Evolutionary conservation across 2,888 invertebrate genomes (phyloP).

Genomic region (Drosophila koepferae): DNA sequence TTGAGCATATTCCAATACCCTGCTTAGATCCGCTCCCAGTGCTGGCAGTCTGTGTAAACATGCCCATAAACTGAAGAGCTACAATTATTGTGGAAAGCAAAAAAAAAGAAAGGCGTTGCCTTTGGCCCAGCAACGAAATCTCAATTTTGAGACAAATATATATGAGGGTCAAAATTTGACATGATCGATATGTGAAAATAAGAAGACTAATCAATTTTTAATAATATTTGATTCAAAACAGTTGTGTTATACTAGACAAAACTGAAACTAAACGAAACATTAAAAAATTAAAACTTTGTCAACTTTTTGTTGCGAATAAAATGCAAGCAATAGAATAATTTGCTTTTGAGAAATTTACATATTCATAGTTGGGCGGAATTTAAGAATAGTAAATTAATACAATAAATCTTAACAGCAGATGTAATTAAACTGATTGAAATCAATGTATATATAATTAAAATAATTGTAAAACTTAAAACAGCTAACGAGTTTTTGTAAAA

Average conservation of each 20-base stretch:
- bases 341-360: too few relatives aligned
- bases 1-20: constrained; percentile 28
- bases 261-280: background rate
- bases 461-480: background rate
- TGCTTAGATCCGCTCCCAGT: background rate
- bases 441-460: too few relatives aligned
- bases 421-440: too few relatives aligned
- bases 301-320: too few relatives aligned
- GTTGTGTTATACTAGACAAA: background rate
- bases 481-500: background rate
- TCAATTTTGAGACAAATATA: constrained; percentile 36
- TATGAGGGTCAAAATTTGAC: constrained; percentile 7
- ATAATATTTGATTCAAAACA: background rate
- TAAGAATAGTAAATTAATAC: too few relatives aligned
- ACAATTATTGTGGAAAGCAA: constrained; percentile 53
- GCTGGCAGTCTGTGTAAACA: constrained; percentile 60
- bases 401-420: too few relatives aligned
- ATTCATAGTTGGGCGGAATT: too few relatives aligned
- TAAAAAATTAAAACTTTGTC: too few relatives aligned
- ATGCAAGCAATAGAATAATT: too few relatives aligned
- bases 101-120: constrained; percentile 39
- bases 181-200: background rate
- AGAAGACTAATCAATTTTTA: background rate
- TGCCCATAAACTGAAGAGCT: constrained; percentile 63
- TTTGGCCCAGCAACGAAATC: constrained; percentile 17